Evolutionary conservation across 2,113 vertebrate genomes (phyloP), one percentile per base, ranked within the genome.

Genomic region (Cyanistes caeruleus): DNA sequence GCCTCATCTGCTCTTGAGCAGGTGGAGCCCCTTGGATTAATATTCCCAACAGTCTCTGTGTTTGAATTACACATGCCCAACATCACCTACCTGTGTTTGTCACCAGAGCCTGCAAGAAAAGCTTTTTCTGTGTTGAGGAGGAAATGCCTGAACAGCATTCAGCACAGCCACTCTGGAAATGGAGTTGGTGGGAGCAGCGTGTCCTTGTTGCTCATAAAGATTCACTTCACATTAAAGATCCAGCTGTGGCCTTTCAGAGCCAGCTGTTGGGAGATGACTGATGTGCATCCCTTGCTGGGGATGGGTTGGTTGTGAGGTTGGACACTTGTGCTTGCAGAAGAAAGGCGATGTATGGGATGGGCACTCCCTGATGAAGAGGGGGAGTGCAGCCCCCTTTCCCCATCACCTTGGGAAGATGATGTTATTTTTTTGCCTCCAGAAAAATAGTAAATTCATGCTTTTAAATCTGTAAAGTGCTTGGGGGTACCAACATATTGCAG

Each of bases 161-260:
- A 65, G 1, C 60, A 72, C 0, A 0, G 21, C 13, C 69, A 7
- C 64, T 44, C 52, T 44, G 81, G 69, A 56, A 67, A 1, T n/a
- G 19, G 0, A 0, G 9, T 48, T 0, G 1, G 13, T 60, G 77
- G 22, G 69, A 95, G 58, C 87, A 48, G 24, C 3, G 0, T 49
- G n/a, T 68, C 37, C 62, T 52, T 44, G 24, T 41, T 70, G 33
- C 20, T 87, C 3, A 4, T 13, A 27, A 13, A 33, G 60, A 28
- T 49, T 70, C 43, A 3, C 24, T 59, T 63, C 23, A 43, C 39
- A 39, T 11, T 39, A 39, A 39, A 39, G 39, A 39, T 46, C 44
- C 65, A 72, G 33, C 27, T 69, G 73, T 21, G 51, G 53, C 56
- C 52, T 31, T 55, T 62, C 43, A 25, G 62, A 56, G 27, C 14